Conservation (phyloP, 2,888 invertebrate genomes). For the Meghimatium bilineatum region DNA sequence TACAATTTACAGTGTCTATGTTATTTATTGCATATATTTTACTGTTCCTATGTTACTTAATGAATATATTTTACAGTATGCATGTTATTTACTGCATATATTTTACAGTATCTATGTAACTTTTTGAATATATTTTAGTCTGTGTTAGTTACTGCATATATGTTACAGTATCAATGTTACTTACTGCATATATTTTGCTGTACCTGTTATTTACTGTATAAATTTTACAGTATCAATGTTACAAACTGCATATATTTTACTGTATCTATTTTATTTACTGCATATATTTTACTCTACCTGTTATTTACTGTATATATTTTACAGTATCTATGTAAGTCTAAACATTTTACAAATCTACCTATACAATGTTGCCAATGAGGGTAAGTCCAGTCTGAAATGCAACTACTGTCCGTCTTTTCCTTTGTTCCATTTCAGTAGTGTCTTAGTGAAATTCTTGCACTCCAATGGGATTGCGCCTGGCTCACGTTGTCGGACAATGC, state of each 20-base stretch:
- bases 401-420: conserved; percentile 37
- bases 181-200: too few relatives aligned
- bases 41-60: too few relatives aligned
- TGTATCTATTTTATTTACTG: not conserved
- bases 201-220: not conserved
- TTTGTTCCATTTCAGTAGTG: conserved; percentile 47
- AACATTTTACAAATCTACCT: not conserved
- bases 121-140: too few relatives aligned
- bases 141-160: too few relatives aligned
- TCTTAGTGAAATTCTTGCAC: conserved; percentile 47
- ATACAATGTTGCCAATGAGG: not conserved
- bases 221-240: not conserved
- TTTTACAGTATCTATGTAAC: too few relatives aligned
- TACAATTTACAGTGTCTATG: too few relatives aligned
- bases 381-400: not conserved
- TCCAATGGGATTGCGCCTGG: conserved; percentile 43
- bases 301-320: not conserved
- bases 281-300: not conserved
- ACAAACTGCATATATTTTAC: not conserved
- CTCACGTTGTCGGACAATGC: conserved; percentile 47
- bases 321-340: not conserved
- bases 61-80: too few relatives aligned
- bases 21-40: too few relatives aligned
- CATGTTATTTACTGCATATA: too few relatives aligned
- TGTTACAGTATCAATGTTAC: too few relatives aligned